Evolutionary conservation across 1,140 invertebrate genomes (phyloP).

Genomic region (Nebria ingens): DNA sequence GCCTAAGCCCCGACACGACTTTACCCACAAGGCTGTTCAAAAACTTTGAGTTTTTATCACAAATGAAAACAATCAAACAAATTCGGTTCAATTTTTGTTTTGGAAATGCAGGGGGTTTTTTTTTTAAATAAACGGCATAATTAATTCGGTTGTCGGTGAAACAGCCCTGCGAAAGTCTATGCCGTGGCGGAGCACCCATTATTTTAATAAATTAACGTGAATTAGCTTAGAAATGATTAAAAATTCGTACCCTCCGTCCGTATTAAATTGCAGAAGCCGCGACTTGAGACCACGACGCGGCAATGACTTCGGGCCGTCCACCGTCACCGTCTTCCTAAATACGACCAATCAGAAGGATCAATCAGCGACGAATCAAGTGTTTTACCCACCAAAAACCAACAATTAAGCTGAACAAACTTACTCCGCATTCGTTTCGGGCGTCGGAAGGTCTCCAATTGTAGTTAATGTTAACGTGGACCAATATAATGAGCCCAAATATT

Average conservation of each 20-base stretch:
- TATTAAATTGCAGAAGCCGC: constrained; percentile 76
- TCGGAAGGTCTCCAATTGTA: constrained; percentile 89
- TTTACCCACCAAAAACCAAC: not conserved
- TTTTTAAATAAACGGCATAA: not conserved
- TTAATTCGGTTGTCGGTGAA: not conserved
- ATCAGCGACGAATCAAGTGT: not conserved
- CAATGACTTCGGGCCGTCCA: constrained; percentile 72
- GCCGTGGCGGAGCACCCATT: not conserved
- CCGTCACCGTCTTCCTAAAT: constrained; percentile 51
- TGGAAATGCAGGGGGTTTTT: not conserved
- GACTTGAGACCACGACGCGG: constrained; percentile 77
- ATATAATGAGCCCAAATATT: constrained; percentile 88
- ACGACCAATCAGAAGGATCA: not conserved
- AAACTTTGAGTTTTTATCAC: constrained; percentile 44
- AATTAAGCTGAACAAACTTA: constrained; percentile 55
- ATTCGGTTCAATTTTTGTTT: not conserved
- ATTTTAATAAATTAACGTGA: not conserved
- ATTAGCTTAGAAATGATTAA: not conserved
- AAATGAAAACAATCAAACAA: constrained; percentile 20
- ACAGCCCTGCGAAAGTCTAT: not conserved
- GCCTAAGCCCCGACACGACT: constrained; percentile 42
- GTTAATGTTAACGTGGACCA: constrained; percentile 96
- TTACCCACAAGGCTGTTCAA: constrained; percentile 55
- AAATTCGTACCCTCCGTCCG: constrained; percentile 69
- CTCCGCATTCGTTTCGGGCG: constrained; percentile 90